Evolutionary conservation across 2,888 invertebrate species (phyloP).

Genomic region (Epirrita christyi): DNA sequence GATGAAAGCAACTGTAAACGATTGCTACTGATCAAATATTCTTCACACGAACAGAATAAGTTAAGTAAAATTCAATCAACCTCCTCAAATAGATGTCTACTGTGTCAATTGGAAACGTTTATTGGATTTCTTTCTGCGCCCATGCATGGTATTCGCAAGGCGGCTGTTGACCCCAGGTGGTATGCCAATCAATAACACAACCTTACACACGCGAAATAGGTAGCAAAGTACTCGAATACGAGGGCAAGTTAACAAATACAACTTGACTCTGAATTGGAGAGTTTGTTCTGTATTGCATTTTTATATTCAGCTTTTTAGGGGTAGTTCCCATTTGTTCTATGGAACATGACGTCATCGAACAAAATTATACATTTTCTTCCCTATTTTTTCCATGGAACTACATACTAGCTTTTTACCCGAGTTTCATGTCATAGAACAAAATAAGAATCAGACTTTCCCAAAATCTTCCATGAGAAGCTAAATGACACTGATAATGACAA

Average conservation of each 20-base stretch:
- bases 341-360: too few relatives aligned
- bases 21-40: slow-evolving; percentile 1
- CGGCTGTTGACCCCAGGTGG: slow-evolving; percentile 53
- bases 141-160: slow-evolving; percentile 63
- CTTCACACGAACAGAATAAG: slow-evolving; percentile 13
- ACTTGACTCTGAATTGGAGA: background rate
- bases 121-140: slow-evolving; percentile 53
- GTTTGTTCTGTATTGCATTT: too few relatives aligned
- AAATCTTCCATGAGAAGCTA: too few relatives aligned
- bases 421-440: too few relatives aligned
- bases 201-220: slow-evolving; percentile 40
- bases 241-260: slow-evolving; percentile 3
- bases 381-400: too few relatives aligned
- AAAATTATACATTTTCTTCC: too few relatives aligned
- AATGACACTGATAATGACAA: too few relatives aligned
- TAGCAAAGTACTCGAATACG: slow-evolving; percentile 7
- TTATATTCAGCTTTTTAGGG: too few relatives aligned
- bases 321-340: too few relatives aligned
- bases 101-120: slow-evolving; percentile 38
- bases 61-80: slow-evolving; percentile 31
- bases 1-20: too few relatives aligned
- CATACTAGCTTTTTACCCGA: too few relatives aligned
- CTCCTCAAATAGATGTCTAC: slow-evolving; percentile 19
- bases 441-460: too few relatives aligned
- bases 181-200: slow-evolving; percentile 66